Conservation (phyloP, 1,140 invertebrate species). For the Drosophila athabasca region DNA sequence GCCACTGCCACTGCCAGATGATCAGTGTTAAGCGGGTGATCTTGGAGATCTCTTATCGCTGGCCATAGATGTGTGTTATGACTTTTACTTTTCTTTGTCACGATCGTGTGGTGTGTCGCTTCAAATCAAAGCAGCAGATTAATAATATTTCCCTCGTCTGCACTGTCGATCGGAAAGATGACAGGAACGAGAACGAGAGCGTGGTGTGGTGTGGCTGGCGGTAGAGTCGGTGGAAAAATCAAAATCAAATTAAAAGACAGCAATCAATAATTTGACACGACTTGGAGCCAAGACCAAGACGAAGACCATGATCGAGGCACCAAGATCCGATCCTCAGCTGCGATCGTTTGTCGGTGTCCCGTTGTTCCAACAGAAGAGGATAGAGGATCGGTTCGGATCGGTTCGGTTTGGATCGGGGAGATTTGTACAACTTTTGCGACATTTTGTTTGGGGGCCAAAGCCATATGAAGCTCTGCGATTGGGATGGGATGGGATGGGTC, state of each 20-base stretch:
- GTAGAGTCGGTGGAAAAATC: constrained; percentile 51
- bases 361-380: constrained; percentile 38
- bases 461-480: constrained; percentile 27
- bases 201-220: neutral
- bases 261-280: constrained; percentile 76
- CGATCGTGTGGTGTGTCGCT: constrained; percentile 55
- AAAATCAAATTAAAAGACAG: constrained; percentile 79
- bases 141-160: constrained; percentile 33
- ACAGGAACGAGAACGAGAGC: constrained; percentile 40
- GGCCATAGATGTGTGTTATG: constrained; percentile 63
- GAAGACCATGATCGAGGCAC: constrained; percentile 21
- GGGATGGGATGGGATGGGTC: constrained; percentile 13
- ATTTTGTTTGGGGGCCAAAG: constrained; percentile 57
- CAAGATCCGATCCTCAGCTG: constrained; percentile 13
- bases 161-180: constrained; percentile 19
- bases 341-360: constrained; percentile 50
- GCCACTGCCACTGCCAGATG: constrained; percentile 15
- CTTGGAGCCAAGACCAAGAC: constrained; percentile 45
- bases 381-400: neutral
- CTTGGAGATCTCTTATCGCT: constrained; percentile 49
- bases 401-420: constrained; percentile 12
- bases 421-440: constrained; percentile 71
- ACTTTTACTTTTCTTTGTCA: constrained; percentile 80
- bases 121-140: constrained; percentile 73
- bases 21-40: constrained; percentile 60